Conservation (phyloP, 2,113 vertebrate genomes). For the Ifrita kowaldi region DNA sequence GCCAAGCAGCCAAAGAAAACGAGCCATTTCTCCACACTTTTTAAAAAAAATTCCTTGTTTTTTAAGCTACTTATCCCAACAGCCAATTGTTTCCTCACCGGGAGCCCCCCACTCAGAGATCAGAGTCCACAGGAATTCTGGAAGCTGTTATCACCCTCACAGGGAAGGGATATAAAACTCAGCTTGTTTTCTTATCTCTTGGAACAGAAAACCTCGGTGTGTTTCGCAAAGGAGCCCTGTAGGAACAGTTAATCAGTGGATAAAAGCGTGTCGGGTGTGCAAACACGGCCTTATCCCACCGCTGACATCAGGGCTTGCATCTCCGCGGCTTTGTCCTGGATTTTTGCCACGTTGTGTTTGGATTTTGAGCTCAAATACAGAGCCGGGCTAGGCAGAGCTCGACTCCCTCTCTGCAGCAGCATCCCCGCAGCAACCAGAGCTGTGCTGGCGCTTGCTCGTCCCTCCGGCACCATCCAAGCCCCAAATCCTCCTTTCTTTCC, state of each 20-base stretch:
- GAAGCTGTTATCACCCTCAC: background rate
- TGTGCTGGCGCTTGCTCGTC: background rate
- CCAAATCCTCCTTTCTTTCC: background rate
- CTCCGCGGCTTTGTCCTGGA: background rate
- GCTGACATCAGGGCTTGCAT: background rate
- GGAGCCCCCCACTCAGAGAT: background rate
- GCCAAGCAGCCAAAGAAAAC: background rate
- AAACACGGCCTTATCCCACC: background rate
- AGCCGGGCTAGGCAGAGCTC: background rate
- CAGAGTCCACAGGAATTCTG: background rate
- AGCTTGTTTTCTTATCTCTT: background rate
- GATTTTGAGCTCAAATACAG: background rate
- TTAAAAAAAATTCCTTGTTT: background rate
- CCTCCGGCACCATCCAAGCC: background rate
- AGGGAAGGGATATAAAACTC: background rate
- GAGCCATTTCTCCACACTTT: background rate
- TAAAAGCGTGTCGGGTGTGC: background rate
- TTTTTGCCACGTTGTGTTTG: accelerated
- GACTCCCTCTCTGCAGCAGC: background rate
- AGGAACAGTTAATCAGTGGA: background rate
- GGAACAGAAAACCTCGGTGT: background rate
- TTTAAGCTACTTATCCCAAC: background rate
- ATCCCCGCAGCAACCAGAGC: background rate
- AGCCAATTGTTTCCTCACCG: accelerated
- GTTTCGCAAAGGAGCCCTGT: background rate